These are phyloP conservation scores for Alosa alosa DNA, from an alignment of 2,113 vertebrate species.

Conservation along the genomic window DNA sequence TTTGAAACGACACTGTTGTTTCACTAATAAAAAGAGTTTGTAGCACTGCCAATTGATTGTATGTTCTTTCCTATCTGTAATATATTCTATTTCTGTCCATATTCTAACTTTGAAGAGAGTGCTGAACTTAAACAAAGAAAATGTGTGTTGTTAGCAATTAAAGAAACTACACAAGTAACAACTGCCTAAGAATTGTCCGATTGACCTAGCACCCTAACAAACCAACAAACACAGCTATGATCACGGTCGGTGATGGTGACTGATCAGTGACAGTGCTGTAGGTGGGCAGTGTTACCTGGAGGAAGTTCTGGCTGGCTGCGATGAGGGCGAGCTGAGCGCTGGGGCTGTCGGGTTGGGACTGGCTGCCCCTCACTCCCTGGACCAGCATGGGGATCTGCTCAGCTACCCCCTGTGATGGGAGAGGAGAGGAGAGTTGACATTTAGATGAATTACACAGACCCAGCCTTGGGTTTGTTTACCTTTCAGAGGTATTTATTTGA, in stretches of 20 bases:
- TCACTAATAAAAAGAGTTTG: neutral
- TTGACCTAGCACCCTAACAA: neutral
- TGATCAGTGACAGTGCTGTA: slow-evolving; percentile 19
- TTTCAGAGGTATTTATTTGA: neutral
- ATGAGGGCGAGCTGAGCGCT: slow-evolving; percentile 94
- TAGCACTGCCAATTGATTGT: neutral
- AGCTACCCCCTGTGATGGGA: slow-evolving; percentile 78
- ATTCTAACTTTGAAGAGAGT: neutral
- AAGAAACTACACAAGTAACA: neutral
- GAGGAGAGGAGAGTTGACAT: neutral
- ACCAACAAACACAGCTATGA: neutral
- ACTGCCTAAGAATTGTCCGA: neutral
- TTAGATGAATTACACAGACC: neutral
- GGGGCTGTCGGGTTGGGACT: slow-evolving; percentile 91
- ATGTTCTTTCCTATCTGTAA: neutral
- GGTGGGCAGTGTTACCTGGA: slow-evolving; percentile 82
- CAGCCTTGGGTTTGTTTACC: neutral
- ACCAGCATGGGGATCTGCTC: slow-evolving; percentile 97
- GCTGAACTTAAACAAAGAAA: neutral
- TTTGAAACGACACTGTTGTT: neutral
- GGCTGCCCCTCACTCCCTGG: slow-evolving; percentile 91
- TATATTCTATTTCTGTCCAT: neutral
- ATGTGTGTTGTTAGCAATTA: no score
- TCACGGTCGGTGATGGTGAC: neutral
- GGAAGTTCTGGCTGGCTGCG: slow-evolving; percentile 91